phyloP scores from a whole-genome alignment of 2,888 invertebrate species.

The Electrophaes corylata region DNA sequence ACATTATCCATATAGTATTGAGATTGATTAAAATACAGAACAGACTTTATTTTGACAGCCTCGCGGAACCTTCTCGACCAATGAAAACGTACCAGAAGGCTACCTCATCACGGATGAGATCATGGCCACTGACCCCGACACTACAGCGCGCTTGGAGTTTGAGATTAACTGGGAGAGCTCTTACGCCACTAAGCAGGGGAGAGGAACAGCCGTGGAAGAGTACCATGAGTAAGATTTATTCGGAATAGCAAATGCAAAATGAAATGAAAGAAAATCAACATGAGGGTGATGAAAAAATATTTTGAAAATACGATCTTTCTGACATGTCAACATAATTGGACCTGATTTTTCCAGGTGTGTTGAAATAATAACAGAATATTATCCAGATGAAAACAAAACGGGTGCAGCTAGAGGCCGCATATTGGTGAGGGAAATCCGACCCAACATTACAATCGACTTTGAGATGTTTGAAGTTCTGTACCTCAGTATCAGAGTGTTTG shows the following conservation, averaged over 20 bases:
- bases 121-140: slow-evolving; percentile 85
- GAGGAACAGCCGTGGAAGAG: slow-evolving; percentile 55
- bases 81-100: slow-evolving; percentile 81
- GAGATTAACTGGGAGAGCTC: slow-evolving; percentile 85
- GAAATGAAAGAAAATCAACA: too few relatives aligned
- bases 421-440: slow-evolving; percentile 64
- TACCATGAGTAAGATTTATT: slow-evolving; percentile 56
- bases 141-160: slow-evolving; percentile 81
- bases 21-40: background rate
- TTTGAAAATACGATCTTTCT: too few relatives aligned
- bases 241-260: too few relatives aligned
- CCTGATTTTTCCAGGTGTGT: slow-evolving; percentile 62
- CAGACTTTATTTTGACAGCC: slow-evolving; percentile 59
- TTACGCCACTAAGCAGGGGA: slow-evolving; percentile 85
- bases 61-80: slow-evolving; percentile 71
- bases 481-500: slow-evolving; percentile 78
- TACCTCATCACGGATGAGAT: slow-evolving; percentile 70
- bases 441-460: slow-evolving; percentile 80
- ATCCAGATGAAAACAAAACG: slow-evolving; percentile 49
- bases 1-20: too few relatives aligned
- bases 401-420: slow-evolving; percentile 67
- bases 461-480: slow-evolving; percentile 85
- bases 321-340: background rate
- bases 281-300: too few relatives aligned
- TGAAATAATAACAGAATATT: slow-evolving; percentile 64